Evolutionary conservation across 1,140 invertebrate species (phyloP).

Genomic region (Eupeodes corollae): DNA sequence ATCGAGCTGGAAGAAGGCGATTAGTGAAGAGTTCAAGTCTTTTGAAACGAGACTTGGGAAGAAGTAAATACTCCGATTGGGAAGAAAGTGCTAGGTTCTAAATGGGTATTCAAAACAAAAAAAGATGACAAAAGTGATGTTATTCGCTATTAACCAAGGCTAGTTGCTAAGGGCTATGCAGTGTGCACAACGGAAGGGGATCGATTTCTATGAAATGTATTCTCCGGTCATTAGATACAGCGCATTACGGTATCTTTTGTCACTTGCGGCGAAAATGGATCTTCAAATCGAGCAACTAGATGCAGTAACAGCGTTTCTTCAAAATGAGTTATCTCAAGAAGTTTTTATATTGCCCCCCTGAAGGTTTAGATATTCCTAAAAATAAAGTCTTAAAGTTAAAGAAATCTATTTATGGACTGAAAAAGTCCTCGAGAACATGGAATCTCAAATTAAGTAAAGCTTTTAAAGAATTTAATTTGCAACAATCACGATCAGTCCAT

Average conservation of each 20-base stretch:
- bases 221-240: constrained; percentile 3
- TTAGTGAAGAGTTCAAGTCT: too few relatives aligned
- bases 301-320: constrained; percentile 25
- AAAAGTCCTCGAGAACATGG: constrained; percentile 18
- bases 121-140: too few relatives aligned
- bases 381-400: constrained; percentile 13
- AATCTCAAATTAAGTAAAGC: constrained; percentile 15
- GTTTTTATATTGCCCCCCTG: too few relatives aligned
- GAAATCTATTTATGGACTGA: too few relatives aligned
- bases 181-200: constrained; percentile 1
- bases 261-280: constrained; percentile 10
- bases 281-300: constrained; percentile 18
- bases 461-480: constrained; percentile 8
- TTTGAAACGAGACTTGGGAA: constrained; percentile 29
- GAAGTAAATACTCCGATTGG: too few relatives aligned
- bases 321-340: too few relatives aligned
- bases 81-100: too few relatives aligned
- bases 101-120: too few relatives aligned
- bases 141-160: constrained; percentile 28
- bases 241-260: constrained; percentile 10
- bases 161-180: constrained; percentile 10
- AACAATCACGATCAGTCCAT: constrained; percentile 8
- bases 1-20: too few relatives aligned
- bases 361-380: constrained; percentile 10
- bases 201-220: constrained; percentile 4